phyloP scores from a whole-genome alignment of 1,140 invertebrate genomes.

The Conus betulinus region DNA sequence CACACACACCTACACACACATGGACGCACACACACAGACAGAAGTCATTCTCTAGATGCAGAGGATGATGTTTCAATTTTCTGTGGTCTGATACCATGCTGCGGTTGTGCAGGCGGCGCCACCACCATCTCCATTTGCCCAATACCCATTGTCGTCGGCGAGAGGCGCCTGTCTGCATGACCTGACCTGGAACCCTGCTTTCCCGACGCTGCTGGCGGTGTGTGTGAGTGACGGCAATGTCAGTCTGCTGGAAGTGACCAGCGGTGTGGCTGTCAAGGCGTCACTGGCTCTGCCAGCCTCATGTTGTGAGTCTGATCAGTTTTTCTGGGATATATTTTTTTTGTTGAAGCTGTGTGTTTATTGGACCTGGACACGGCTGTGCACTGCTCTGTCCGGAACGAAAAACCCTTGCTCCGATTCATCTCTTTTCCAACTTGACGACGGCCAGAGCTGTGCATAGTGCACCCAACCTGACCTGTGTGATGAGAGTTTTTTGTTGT shows the following conservation, averaged over 20 bases:
- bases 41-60: too few species aligned
- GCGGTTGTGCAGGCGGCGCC: background rate
- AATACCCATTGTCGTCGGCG: background rate
- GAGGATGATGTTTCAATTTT: too few species aligned
- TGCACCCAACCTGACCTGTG: too few species aligned
- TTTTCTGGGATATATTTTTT: too few species aligned
- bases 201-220: conserved; percentile 70
- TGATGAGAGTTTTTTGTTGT: too few species aligned
- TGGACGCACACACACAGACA: too few species aligned
- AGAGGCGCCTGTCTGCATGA: conserved; percentile 56
- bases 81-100: too few species aligned
- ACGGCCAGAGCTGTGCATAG: too few species aligned
- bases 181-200: conserved; percentile 77
- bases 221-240: conserved; percentile 73
- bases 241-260: conserved; percentile 59
- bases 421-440: too few species aligned
- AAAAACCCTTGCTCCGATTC: too few species aligned
- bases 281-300: background rate
- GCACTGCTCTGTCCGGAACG: background rate
- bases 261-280: background rate
- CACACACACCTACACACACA: too few species aligned
- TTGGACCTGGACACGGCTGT: background rate
- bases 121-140: conserved; percentile 25
- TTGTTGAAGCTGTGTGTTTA: background rate
- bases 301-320: conserved; percentile 30